These are phyloP conservation scores for Brachymystax lenok DNA, from an alignment of 2,797 vertebrate species.

Conservation along the genomic window DNA sequence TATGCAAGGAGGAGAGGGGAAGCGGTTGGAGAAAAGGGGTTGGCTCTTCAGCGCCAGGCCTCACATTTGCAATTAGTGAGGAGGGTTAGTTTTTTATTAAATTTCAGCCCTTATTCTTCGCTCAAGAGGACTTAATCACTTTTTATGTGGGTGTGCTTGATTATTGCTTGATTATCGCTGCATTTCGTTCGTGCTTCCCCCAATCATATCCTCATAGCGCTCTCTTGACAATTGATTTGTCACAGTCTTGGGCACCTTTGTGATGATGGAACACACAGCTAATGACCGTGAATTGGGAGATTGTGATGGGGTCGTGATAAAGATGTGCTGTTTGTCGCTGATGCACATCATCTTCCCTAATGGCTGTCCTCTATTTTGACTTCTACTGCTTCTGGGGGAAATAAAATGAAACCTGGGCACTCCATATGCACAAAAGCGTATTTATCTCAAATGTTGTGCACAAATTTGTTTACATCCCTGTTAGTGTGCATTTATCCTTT, in stretches of 20 bases:
- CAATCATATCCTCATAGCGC: constrained; percentile 23
- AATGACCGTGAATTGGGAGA: constrained; percentile 64
- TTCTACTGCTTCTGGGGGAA: constrained; percentile 35
- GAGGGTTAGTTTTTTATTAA: constrained; percentile 70
- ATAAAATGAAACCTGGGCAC: constrained; percentile 46
- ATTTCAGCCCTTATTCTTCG: constrained; percentile 63
- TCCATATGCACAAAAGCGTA: no score
- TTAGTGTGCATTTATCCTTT: no score
- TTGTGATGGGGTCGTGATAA: constrained; percentile 52
- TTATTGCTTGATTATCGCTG: constrained; percentile 74
- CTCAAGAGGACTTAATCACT: constrained; percentile 75
- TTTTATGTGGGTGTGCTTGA: constrained; percentile 69
- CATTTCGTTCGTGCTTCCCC: constrained; percentile 55
- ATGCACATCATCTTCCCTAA: constrained; percentile 58
- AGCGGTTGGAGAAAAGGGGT: constrained; percentile 13
- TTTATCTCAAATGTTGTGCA: no score
- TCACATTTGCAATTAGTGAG: constrained; percentile 70
- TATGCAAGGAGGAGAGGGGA: constrained; percentile 5
- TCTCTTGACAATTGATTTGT: constrained; percentile 67
- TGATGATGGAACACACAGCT: constrained; percentile 60
- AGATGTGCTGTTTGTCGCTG: constrained; percentile 20
- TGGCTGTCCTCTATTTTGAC: constrained; percentile 67
- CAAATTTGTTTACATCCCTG: no score
- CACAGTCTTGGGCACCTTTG: constrained; percentile 48
- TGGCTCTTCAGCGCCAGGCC: constrained; percentile 51